These are phyloP conservation scores for Chloroceryle inda DNA, from an alignment of 2,797 vertebrate species.

Conservation along the genomic window DNA sequence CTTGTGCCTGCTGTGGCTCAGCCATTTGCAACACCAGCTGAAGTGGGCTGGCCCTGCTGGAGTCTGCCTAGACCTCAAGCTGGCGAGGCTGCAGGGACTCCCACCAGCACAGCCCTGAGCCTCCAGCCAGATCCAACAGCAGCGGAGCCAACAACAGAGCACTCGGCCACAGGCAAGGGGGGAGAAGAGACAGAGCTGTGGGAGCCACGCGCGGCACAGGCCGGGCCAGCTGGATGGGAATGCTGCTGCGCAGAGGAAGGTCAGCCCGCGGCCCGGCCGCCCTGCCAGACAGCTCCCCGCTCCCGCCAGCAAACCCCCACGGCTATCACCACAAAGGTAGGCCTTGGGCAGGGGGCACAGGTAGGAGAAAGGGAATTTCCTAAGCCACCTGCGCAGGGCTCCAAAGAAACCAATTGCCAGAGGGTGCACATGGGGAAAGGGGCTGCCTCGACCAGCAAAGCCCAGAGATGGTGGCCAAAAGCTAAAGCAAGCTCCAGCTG, in stretches of 20 bases:
- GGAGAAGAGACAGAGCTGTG: not conserved
- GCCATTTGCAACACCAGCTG: not conserved
- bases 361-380: not conserved
- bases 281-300: not conserved
- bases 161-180: not conserved
- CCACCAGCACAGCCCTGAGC: not conserved
- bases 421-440: rapidly evolving
- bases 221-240: rapidly evolving
- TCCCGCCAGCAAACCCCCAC: not conserved
- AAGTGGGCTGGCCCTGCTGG: not conserved
- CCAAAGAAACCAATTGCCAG: not conserved
- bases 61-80: not conserved
- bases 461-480: not conserved
- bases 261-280: rapidly evolving
- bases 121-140: not conserved
- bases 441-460: not conserved
- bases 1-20: not conserved
- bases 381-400: not conserved
- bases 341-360: not conserved
- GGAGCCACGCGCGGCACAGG: rapidly evolving
- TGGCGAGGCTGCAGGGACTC: not conserved
- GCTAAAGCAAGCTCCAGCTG: not conserved
- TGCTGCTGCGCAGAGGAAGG: not conserved
- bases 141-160: not conserved
- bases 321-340: not conserved